Evolutionary conservation across 2,888 invertebrate genomes (phyloP).

Genomic region (Lysandra bellargus): DNA sequence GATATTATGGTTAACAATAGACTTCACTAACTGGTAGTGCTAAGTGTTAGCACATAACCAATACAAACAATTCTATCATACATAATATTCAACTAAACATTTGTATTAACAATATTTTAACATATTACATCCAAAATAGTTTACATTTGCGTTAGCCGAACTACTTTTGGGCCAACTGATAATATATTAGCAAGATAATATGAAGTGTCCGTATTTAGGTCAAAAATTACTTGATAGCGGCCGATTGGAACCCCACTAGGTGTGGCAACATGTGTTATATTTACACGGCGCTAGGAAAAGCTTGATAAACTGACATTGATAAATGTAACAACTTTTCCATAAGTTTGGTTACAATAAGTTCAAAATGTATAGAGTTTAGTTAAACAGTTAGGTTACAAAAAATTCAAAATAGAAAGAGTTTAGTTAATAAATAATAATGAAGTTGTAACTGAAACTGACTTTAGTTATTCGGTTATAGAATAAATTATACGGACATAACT

Average conservation of each 20-base stretch:
- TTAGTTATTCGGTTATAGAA: too few species aligned
- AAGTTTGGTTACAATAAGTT: neutral
- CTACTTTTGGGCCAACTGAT: constrained; percentile 44
- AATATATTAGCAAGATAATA: constrained; percentile 57
- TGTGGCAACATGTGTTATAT: neutral
- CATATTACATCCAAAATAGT: neutral
- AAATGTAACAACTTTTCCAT: neutral
- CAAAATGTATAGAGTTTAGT: neutral
- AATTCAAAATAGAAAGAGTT: too few species aligned
- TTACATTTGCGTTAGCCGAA: neutral
- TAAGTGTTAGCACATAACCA: neutral
- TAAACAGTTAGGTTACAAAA: too few species aligned
- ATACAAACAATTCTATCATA: neutral
- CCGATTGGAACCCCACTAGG: constrained; percentile 30
- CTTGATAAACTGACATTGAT: neutral
- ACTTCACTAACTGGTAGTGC: neutral
- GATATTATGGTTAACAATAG: neutral
- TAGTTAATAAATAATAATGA: too few species aligned
- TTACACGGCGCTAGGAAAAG: neutral
- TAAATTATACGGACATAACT: too few species aligned
- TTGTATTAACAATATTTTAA: neutral
- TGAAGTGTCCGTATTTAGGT: constrained; percentile 64
- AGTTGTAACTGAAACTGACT: too few species aligned
- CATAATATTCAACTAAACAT: neutral
- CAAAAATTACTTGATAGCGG: constrained; percentile 59